phyloP scores from a whole-genome alignment of 1,140 invertebrate species.

The Laupala kohalensis region DNA sequence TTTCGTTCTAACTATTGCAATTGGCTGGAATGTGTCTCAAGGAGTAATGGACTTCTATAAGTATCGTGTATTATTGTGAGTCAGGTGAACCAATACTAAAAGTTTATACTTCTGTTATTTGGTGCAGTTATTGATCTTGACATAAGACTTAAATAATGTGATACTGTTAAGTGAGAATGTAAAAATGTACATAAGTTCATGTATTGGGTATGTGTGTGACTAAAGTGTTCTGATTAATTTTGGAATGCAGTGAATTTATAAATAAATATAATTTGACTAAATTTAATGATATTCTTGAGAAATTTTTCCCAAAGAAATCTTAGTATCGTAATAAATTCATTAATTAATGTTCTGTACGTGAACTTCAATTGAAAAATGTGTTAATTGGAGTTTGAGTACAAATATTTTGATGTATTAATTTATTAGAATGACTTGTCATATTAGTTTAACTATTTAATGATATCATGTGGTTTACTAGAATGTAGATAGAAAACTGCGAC shows the following conservation, averaged over 20 bases:
- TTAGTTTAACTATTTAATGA: not conserved
- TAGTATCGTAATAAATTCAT: not conserved
- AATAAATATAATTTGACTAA: not conserved
- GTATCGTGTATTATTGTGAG: conserved; percentile 43
- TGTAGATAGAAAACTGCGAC: too few species aligned
- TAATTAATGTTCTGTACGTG: not conserved
- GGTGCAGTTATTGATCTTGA: not conserved
- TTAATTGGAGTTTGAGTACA: not conserved
- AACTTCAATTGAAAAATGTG: not conserved
- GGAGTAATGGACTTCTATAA: conserved; percentile 69
- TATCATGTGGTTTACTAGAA: not conserved
- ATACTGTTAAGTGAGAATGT: not conserved
- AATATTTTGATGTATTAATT: not conserved
- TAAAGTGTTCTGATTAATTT: not conserved
- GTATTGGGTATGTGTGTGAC: not conserved
- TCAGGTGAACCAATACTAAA: too few species aligned
- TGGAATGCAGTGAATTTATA: not conserved
- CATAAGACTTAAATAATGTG: not conserved
- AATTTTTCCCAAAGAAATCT: not conserved
- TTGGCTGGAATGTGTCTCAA: conserved; percentile 56
- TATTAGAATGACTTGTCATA: not conserved
- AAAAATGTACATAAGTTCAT: not conserved
- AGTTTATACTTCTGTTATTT: not conserved
- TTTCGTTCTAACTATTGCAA: conserved; percentile 64
- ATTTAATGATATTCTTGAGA: not conserved